Percentiles rank a stretch among this genome's conserved stretches.
Evolutionary conservation across 92 coral and sea anemone species (phyloP).

Genomic region (Anthopleura xanthogrammica): DNA sequence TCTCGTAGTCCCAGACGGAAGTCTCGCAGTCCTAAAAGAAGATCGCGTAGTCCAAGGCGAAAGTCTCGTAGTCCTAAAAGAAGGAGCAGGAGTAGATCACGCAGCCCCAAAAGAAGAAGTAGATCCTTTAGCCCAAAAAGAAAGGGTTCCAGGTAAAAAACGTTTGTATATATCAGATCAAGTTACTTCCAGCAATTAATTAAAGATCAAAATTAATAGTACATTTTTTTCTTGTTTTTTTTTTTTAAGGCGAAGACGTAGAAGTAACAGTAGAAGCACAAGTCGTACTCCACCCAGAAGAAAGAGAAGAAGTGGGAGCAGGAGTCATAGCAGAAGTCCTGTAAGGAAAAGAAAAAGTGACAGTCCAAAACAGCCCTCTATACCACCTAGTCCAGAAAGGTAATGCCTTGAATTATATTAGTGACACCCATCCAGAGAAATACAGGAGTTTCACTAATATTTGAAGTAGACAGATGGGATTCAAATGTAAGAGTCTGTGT

Average conservation of each 20-base stretch:
- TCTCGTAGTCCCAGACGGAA: constrained; percentile 15
- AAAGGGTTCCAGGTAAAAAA: constrained; percentile 12
- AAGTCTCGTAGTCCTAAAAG: constrained; percentile 47
- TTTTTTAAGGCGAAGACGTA: not conserved
- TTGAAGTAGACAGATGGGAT: too few relatives aligned
- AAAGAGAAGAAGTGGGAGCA: constrained; percentile 68
- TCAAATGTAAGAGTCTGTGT: too few relatives aligned
- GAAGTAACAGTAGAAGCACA: constrained; percentile 36
- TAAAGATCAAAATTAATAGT: too few relatives aligned
- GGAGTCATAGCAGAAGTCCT: constrained; percentile 42
- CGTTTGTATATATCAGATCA: too few relatives aligned
- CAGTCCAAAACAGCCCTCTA: constrained; percentile 39
- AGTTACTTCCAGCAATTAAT: too few relatives aligned
- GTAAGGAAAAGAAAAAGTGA: constrained; percentile 42
- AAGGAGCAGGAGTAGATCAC: constrained; percentile 47
- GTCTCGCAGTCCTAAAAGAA: constrained; percentile 50
- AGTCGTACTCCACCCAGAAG: constrained; percentile 60
- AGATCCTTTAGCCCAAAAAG: constrained; percentile 23
- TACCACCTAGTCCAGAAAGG: constrained; percentile 55
- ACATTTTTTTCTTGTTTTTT: not conserved
- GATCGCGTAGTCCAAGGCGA: constrained; percentile 37
- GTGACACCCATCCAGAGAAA: too few relatives aligned
- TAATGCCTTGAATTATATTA: not conserved
- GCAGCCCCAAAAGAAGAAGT: constrained; percentile 53
- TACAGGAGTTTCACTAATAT: too few relatives aligned